phyloP scores from a whole-genome alignment of 1,140 invertebrate genomes.

The Ceratosolen solmsi region DNA sequence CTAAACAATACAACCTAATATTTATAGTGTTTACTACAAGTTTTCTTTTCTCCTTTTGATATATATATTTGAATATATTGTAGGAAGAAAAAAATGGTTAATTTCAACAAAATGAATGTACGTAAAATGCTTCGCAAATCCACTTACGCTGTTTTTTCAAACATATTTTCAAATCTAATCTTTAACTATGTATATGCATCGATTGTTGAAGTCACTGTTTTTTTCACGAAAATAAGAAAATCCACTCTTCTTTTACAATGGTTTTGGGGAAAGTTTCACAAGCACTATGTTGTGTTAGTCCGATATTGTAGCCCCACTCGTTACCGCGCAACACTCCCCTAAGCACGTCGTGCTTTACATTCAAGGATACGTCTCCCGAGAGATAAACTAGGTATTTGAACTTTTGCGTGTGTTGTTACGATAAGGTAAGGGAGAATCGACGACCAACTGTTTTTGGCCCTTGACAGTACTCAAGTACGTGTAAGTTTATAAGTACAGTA shows the following conservation, averaged over 20 bases:
- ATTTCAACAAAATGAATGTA: no score
- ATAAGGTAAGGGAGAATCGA: background rate
- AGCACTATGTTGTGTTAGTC: background rate
- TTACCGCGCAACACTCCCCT: background rate
- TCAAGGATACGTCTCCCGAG: background rate
- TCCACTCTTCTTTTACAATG: background rate
- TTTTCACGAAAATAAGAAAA: background rate
- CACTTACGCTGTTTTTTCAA: background rate
- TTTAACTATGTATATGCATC: no score
- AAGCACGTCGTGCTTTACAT: background rate
- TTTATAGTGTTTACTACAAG: no score
- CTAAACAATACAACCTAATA: no score
- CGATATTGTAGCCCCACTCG: background rate
- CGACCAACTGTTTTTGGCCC: background rate
- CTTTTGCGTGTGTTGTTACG: background rate
- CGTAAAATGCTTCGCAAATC: no score
- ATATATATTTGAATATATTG: no score
- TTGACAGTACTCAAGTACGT: background rate
- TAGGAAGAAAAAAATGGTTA: no score
- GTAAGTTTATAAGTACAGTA: background rate
- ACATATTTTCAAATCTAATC: background rate
- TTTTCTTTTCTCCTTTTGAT: no score
- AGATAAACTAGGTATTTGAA: background rate
- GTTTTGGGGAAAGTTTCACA: background rate
- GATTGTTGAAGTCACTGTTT: background rate